Base-by-base conservation (phyloP, 2,113 vertebrate genomes). In the Pelobates fuscus region DNA sequence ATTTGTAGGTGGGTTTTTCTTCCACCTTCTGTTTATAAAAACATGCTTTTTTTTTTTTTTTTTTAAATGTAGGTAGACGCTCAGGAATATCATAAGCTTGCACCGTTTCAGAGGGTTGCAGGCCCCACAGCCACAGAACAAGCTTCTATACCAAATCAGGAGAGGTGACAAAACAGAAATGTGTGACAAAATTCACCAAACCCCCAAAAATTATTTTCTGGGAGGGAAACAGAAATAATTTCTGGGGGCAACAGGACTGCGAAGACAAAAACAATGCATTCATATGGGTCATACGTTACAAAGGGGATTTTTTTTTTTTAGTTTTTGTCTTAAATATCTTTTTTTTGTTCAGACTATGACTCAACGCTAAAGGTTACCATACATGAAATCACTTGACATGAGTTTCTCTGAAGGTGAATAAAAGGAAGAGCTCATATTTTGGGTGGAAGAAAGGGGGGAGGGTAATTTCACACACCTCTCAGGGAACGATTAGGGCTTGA, bases 211-310 rank as follows among this genome's bases (percentile, higher is more conserved):
- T 90, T 93, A 91, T 90, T 93, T 84, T 18, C 94, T 94, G 94
- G 94, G 94, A 96, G 94, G 93, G 94, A 95, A 17, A 86, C 94
- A 95, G 94, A 88, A 61, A 77, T 68, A 68, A 77, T 77, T 76
- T 2, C 65, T 44, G 20, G 65, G 73, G 64, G 90, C 91, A 82
- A 88, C 88, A 92, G 93, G 92, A 91, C 90, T 49, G 69, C 11
- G 2, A 44, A 62, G 70, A 26, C 79, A 1, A 67, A 0, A 76
- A 18, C 80, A 0, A 74, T 68, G 73, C 64, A 61, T 61, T 77
- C 73, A 77, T 77, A 64, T n/a, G 54, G 57, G 49, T 61, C 73
- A 68, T 68, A 77, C 73, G 23, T 77, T 61, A 77, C 65, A 60
- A 77, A 68, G 72, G n/a, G 72, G 55, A 26, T 67, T 75, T 59